A percentile compares a stretch with the other conserved stretches of the same genome.
Conservation (phyloP, 2,888 invertebrate species). For the Aphodius sticticus region DNA sequence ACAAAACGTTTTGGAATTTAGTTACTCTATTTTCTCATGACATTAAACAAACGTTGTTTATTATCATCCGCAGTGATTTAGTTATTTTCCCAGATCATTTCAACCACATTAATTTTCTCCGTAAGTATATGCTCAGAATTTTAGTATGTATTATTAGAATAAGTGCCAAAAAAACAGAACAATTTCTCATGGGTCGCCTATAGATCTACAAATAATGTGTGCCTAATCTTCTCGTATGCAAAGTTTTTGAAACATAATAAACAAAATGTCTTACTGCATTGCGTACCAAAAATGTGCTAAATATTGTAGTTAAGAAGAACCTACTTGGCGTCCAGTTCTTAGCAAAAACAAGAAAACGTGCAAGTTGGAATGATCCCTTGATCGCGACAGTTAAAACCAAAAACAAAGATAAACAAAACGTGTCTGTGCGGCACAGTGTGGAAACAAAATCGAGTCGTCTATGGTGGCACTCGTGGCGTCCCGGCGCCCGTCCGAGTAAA, state of each 20-base stretch:
- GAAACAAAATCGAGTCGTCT: constrained; percentile 10
- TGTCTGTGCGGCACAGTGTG: background rate
- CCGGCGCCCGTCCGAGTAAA: constrained; percentile 32
- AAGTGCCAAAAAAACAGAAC: no score
- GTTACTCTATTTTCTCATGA: no score
- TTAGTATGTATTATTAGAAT: no score
- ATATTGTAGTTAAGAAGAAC: constrained; percentile 5
- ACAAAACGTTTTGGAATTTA: no score
- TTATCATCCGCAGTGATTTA: no score
- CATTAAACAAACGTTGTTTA: no score
- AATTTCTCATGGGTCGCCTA: no score
- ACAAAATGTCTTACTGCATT: background rate
- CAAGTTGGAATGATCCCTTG: background rate
- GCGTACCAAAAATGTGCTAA: background rate
- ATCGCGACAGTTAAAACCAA: background rate
- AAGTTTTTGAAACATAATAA: background rate
- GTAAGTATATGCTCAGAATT: no score
- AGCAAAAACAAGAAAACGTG: background rate
- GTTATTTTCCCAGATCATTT: no score
- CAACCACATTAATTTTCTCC: no score
- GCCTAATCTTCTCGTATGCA: no score
- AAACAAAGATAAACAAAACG: background rate
- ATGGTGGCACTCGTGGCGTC: constrained; percentile 31
- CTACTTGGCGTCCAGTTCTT: constrained; percentile 8
- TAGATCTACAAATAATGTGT: no score